Conservation (phyloP, 2,113 vertebrate species). For the Dendropsophus ebraccatus region DNA sequence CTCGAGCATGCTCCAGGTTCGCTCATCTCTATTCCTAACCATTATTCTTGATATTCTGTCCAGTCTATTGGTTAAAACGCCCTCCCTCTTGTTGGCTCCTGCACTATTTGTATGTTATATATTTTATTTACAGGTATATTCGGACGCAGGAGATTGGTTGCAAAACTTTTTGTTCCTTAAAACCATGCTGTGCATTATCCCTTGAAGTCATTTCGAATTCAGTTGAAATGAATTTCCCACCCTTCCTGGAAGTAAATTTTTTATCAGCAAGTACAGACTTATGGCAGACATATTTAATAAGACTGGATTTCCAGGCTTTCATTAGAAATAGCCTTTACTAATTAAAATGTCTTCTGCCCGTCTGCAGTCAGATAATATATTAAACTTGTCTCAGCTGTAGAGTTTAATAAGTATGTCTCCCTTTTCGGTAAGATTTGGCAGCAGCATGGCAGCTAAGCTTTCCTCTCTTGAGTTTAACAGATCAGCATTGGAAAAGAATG, state of each 20-base stretch:
- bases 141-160: too few species aligned
- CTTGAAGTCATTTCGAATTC: background rate
- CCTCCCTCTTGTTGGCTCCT: too few species aligned
- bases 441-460: constrained; percentile 34
- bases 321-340: constrained; percentile 40
- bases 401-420: constrained; percentile 36
- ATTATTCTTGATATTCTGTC: too few species aligned
- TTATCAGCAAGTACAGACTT: background rate
- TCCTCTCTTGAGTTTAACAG: constrained; percentile 34
- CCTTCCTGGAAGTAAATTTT: background rate
- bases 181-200: background rate
- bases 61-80: too few species aligned
- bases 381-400: constrained; percentile 10
- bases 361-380: constrained; percentile 43
- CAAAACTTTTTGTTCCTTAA: background rate
- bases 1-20: too few species aligned
- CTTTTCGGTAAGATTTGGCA: constrained; percentile 31
- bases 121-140: too few species aligned
- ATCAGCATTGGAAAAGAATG: constrained; percentile 29
- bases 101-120: too few species aligned
- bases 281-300: constrained; percentile 15
- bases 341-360: constrained; percentile 38
- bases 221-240: background rate
- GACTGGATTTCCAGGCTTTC: background rate
- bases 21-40: too few species aligned